Evolutionary conservation across 2,888 invertebrate species (phyloP), one percentile per base, ranked within the genome.

Genomic region (Stegophylla sp.): DNA sequence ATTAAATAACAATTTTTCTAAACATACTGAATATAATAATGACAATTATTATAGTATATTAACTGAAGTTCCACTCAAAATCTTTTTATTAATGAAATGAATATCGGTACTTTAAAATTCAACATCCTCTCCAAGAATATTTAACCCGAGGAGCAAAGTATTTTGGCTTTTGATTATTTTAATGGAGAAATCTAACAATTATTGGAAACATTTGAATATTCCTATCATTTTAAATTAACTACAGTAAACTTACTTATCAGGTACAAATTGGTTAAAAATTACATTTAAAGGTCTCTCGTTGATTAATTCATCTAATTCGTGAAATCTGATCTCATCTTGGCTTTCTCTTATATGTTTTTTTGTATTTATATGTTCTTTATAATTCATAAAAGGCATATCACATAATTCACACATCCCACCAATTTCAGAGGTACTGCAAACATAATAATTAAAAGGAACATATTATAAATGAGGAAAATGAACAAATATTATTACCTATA

Each of bases 361-460:
- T 51, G 79, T 79, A 61, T 79, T 79, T n/a, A 79, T 79, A 61
- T 79, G 79, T 48, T 79, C 79, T 13, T 79, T 79, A 61, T 79
- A 79, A 51, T 79, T 79, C 79, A 79, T 79, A 61, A 79, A 79
- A 23, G 79, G 79, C 5, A 79, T 43, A 63, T 79, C 79, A 63
- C 79, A 79, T 41, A 79, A 3, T 61, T 79, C 79, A 61, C 79
- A 79, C 79, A 79, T 79, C 34, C 79, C 79, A 26, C 79, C 79
- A 13, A 79, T 71, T 71, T 79, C 79, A 34, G 79, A 79, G 12
- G 79, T 79, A 79, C 79, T 79, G 34, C 9, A 61, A 77, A 45
- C 0, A 67, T 23, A 17, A 51, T 23, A 23, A 41, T 41, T 15
- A 53, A 69, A 12, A 45, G 3, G 13, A 34, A 63, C 4, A 17